These are phyloP conservation scores for Lasaia peninsularis DNA, from an alignment of 1,140 invertebrate genomes.

Conservation along the genomic window DNA sequence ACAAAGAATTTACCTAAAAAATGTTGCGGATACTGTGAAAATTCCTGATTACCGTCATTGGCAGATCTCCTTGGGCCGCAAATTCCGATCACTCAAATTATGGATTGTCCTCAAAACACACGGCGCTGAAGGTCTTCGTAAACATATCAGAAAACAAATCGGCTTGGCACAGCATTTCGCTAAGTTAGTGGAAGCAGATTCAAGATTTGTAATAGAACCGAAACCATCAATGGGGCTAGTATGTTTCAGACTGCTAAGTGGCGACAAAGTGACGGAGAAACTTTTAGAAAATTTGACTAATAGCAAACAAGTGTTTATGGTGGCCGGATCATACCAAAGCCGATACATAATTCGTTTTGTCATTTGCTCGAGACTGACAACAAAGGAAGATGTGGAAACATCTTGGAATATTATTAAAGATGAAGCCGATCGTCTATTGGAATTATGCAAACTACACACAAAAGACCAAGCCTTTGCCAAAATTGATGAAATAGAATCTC, in stretches of 20 bases:
- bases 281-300: slow-evolving; percentile 87
- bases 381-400: slow-evolving; percentile 85
- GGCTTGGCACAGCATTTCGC: slow-evolving; percentile 88
- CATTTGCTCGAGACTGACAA: slow-evolving; percentile 86
- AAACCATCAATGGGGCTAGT: slow-evolving; percentile 89
- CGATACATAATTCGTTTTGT: slow-evolving; percentile 90
- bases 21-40: slow-evolving; percentile 81
- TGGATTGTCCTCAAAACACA: slow-evolving; percentile 95
- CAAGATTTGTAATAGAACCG: slow-evolving; percentile 87
- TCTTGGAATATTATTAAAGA: slow-evolving; percentile 89
- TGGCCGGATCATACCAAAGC: slow-evolving; percentile 83
- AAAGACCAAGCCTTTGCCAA: slow-evolving; percentile 51
- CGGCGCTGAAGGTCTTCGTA: slow-evolving; percentile 88
- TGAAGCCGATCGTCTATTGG: slow-evolving; percentile 64
- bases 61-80: slow-evolving; percentile 94
- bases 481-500: slow-evolving; percentile 44
- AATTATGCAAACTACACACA: slow-evolving; percentile 34
- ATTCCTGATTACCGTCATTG: slow-evolving; percentile 95
- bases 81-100: slow-evolving; percentile 94
- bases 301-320: slow-evolving; percentile 90
- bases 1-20: slow-evolving; percentile 92
- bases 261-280: slow-evolving; percentile 86
- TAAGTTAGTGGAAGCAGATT: slow-evolving; percentile 81
- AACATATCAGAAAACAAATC: slow-evolving; percentile 87
- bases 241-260: slow-evolving; percentile 91